Evolutionary conservation across 2,113 vertebrate genomes (phyloP).

Genomic region (Ursus arctos): DNA sequence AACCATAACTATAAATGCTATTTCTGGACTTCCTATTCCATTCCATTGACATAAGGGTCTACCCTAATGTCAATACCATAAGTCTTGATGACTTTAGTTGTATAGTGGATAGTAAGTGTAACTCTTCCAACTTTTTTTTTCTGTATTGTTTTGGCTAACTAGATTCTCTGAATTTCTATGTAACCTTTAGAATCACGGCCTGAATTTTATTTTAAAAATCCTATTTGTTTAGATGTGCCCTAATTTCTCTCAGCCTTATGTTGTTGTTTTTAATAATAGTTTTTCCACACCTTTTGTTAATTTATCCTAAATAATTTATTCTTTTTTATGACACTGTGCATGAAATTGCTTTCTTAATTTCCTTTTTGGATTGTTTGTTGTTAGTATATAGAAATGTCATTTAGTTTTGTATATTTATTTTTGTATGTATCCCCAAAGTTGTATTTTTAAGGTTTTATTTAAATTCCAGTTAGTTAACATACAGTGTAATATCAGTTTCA

Average conservation of each 20-base stretch:
- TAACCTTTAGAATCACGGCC: not conserved
- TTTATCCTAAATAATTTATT: not conserved
- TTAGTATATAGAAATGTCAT: not conserved
- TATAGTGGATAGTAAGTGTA: not conserved
- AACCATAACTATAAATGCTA: not conserved
- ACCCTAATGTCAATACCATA: not conserved
- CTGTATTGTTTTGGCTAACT: not conserved
- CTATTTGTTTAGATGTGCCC: not conserved
- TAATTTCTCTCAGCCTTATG: not conserved
- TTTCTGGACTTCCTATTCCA: not conserved
- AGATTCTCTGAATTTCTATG: not conserved
- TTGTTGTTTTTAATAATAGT: not conserved
- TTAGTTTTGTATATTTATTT: not conserved
- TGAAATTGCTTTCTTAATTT: not conserved
- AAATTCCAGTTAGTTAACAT: not conserved
- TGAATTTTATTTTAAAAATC: not conserved
- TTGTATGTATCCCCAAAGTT: not conserved
- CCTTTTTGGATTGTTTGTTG: not conserved
- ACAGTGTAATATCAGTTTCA: not conserved
- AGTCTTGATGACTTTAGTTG: not conserved
- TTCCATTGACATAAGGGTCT: not conserved
- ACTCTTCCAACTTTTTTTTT: not conserved
- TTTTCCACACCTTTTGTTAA: not conserved
- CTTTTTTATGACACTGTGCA: not conserved
- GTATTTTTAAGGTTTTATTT: not conserved